Evolutionary conservation across 2,113 vertebrate species (phyloP), one percentile per base, ranked within the genome.

Genomic region (Rhizomys pruinosus): DNA sequence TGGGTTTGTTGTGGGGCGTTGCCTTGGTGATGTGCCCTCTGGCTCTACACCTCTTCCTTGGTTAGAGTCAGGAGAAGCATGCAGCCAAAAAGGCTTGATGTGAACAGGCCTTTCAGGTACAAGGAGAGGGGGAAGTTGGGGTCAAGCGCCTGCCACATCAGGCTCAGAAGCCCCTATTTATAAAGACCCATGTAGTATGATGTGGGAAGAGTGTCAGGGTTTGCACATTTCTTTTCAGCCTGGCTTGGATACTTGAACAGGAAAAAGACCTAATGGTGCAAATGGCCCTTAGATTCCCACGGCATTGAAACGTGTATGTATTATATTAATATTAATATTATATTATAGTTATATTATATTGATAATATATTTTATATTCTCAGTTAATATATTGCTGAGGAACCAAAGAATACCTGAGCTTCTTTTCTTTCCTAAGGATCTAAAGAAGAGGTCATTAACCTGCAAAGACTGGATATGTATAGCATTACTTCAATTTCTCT

Each of bases 1-100:
- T 86, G 42, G 17, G 39, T 72, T 52, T 94, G 42, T 94, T 91
- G 55, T 91, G 91, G 76, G 76, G 61, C 55, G 79, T 94, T 95
- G 81, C 69, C 42, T 17, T 47, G 71, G 95, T 63, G 92, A 89
- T 47, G 1, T 61, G 64, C 55, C 55, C 52, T 76, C 17, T 91
- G 74, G 86, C 29, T 79, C 15, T 32, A 66, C 32, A 66, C 7
- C n/a, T 90, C 63, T 39, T 32, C 25, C n/a, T 42, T 32, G 57
- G 23, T 82, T 52, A 76, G 66, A 92, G 22, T 90, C 20, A 29
- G 42, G 47, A 76, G 80, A 42, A 87, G 71, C 23, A 23, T 47
- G 85, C 34, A 52, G 52, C 69, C 47, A 29, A 78, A 84, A 74
- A 34, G 74, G 34, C 76, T 22, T 32, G 7, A 20, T 25, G 63